Evolutionary conservation across 1,140 invertebrate species (phyloP).

Genomic region (Papilio xuthus): DNA sequence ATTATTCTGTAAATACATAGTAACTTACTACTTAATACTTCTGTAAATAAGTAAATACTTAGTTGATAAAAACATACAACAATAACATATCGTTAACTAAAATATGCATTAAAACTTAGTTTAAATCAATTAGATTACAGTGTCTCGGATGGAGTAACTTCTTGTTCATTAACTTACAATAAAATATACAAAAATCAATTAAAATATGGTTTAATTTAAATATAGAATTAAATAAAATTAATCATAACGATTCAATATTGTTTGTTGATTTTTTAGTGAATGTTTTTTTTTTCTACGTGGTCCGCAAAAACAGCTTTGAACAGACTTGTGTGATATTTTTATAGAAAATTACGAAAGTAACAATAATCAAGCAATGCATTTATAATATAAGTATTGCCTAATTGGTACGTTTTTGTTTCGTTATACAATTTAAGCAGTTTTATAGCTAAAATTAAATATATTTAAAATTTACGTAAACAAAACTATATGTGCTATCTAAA

Average conservation of each 20-base stretch:
- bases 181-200: background rate
- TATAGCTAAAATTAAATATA: constrained; percentile 54
- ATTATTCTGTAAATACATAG: too few relatives aligned
- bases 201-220: background rate
- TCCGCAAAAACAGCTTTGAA: constrained; percentile 10
- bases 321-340: constrained; percentile 25
- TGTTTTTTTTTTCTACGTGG: constrained; percentile 14
- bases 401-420: constrained; percentile 32
- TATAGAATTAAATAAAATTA: background rate
- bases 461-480: constrained; percentile 58
- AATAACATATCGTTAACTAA: background rate
- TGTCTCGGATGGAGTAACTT: constrained; percentile 19
- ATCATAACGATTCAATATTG: background rate
- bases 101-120: background rate
- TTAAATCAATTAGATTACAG: background rate
- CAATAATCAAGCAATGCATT: constrained; percentile 13
- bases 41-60: too few relatives aligned
- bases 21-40: too few relatives aligned
- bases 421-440: constrained; percentile 39
- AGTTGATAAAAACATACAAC: background rate
- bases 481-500: constrained; percentile 63
- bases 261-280: background rate
- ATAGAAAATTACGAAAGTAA: constrained; percentile 36
- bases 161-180: constrained; percentile 11
- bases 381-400: constrained; percentile 19